Evolutionary conservation across 2,888 invertebrate genomes (phyloP), one percentile per base, ranked within the genome.

Genomic region (Pollenia labialis): DNA sequence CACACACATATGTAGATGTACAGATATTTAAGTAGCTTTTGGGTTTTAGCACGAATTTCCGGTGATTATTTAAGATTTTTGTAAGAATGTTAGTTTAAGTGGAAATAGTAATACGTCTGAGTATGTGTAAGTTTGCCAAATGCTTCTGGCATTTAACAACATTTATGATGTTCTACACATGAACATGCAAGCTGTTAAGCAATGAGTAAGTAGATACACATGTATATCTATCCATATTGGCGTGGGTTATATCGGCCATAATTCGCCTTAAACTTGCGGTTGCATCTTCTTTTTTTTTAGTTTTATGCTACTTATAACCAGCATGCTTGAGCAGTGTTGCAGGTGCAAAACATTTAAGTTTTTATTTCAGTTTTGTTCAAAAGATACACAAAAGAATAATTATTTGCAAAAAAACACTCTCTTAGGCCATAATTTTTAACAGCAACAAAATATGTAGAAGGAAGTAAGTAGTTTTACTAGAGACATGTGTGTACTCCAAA

Each of bases 301-400:
- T 75, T 23, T 10, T 69, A 4, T 62, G 42, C 16, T 60, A 44
- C 52, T 68, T 79, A 72, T 52, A 46, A 66, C 32, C 74, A 62
- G 32, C 87, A 84, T 87, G 87, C 72, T 71, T 81, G 74, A 69
- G 77, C 81, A 90, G 62, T 62, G 54, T 16, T 77, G 72, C 92
- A 92, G 92, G 91, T 91, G 90, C 90, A 89, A 90, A 90, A 90
- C 90, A 90, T 88, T 90, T 89, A 81, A 88, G 84, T 89, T 86
- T 85, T 54, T 18, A 56, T 60, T 44, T 18, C 12, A 32, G 32
- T 42, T 16, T 68, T 50, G 8, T 58, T 2, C 23, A n/a, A 11
- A 18, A 64, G 46, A 44, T 8, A 46, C 44, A 54, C 18, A 68
- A 50, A 56, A 69, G 14, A 54, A 84, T 79, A 62, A 81, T 85